Base-by-base conservation (phyloP, 2,797 vertebrate species). In the Lophius americanus region DNA sequence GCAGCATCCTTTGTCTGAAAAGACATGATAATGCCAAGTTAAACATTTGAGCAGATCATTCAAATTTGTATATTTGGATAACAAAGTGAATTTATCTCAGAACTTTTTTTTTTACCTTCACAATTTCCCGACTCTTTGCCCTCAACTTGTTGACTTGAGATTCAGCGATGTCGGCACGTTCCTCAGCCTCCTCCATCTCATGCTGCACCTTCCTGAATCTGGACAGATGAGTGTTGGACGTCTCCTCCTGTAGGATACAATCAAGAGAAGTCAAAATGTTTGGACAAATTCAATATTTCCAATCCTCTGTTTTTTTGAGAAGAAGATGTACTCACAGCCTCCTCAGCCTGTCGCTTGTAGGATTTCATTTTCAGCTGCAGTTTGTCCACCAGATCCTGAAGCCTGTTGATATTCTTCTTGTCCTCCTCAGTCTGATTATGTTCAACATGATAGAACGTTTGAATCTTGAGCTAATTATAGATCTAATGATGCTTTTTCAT, bases 81-180 rank as follows among this genome's bases (percentile, higher is more conserved):
- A 5, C n/a, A 53, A 46, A 36, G 2, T 35, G 36, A 1, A 39
- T 43, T 36, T 9, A 38, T 41, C 5, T 49, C 0, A 9, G 8
- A 35, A 41, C 42, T 10, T 23, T 3, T 44, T 48, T 57, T 57
- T 23, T 73, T 89, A 94, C 91, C 83, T 91, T 96, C 39, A 92
- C 91, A 12, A 96, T 78, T 38, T 98, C 96, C 0, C 96, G 92
- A 53, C 93, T 97, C 78, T 94, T 98, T 0, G 48, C 93, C 60
- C 97, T 93, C 64, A 98, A 91, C 78, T 97, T 97, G 91, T 96
- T 97, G 89, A 97, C 96, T 89, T 97, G 96, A 0, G 95, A 96
- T 88, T 97, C 96, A 0, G 96, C 95, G 2, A 98, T 96, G 86
- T 97, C 96, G 6, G 95, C 96, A 1, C 95, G 83, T 38, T 97